phyloP scores from a whole-genome alignment of 37 sponge, comb jelly and placozoan genomes.

The Dysidea cf. avara region DNA sequence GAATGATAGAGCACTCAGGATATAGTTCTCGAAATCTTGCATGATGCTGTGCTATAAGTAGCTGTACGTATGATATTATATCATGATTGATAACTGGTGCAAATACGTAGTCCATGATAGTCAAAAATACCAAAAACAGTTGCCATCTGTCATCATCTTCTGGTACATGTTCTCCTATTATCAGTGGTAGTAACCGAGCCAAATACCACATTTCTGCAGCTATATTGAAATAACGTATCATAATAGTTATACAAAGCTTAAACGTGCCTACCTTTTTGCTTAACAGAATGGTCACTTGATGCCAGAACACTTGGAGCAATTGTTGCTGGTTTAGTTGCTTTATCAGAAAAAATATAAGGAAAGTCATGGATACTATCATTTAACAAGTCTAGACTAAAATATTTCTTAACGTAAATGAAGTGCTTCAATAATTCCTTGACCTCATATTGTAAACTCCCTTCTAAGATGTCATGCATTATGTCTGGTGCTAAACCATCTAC shows the following conservation, averaged over 20 bases:
- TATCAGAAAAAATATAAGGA: background rate
- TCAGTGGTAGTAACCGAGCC: constrained; percentile 44
- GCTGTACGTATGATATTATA: constrained; percentile 1
- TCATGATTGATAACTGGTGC: constrained; percentile 31
- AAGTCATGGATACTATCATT: background rate
- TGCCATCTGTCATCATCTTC: constrained; percentile 47
- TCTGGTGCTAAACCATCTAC: constrained; percentile 66
- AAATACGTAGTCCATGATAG: constrained; percentile 43
- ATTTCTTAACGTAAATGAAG: background rate
- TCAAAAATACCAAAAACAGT: constrained; percentile 34
- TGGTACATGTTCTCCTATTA: constrained; percentile 51
- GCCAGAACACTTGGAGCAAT: constrained; percentile 13
- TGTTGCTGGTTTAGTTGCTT: background rate
- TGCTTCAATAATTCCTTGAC: no score
- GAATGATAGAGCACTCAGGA: constrained; percentile 32
- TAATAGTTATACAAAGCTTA: no score
- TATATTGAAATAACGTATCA: background rate
- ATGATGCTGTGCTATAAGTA: constrained; percentile 32
- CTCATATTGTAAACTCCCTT: constrained; percentile 33
- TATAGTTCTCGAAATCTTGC: constrained; percentile 31
- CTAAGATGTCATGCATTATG: constrained; percentile 77
- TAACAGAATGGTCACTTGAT: constrained; percentile 23
- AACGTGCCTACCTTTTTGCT: constrained; percentile 23
- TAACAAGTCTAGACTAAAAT: background rate
- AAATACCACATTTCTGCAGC: constrained; percentile 62